Evolutionary conservation across 2,113 vertebrate species (phyloP).

Genomic region (Paraplagusia blochii): DNA sequence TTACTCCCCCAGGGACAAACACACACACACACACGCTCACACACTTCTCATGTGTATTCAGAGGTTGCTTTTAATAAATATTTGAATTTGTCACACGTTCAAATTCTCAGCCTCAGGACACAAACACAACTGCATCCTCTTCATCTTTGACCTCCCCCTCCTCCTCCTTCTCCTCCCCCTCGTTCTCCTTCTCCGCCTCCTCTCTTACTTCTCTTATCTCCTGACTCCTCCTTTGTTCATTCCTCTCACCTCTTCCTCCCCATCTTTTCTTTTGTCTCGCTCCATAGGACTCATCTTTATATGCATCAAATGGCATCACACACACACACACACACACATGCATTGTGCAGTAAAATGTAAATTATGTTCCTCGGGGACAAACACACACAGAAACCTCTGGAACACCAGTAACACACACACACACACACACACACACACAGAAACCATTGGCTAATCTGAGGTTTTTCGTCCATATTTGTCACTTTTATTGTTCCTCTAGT

Average conservation of each 20-base stretch:
- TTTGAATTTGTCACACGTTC: constrained; percentile 79
- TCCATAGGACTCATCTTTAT: constrained; percentile 58
- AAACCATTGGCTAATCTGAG: too few species aligned
- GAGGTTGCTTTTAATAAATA: constrained; percentile 79
- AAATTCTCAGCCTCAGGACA: constrained; percentile 72
- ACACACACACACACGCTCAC: constrained; percentile 50
- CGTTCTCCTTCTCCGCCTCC: constrained; percentile 9
- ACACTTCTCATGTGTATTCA: constrained; percentile 75
- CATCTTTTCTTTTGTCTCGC: constrained; percentile 45
- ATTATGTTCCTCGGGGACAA: constrained; percentile 13
- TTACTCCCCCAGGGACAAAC: constrained; percentile 51
- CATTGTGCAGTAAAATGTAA: constrained; percentile 27
- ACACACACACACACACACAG: background rate
- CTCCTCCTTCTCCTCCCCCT: background rate
- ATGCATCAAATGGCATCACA: constrained; percentile 61
- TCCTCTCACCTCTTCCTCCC: background rate
- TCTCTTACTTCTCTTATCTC: background rate
- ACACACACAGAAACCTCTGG: constrained; percentile 22
- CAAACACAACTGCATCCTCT: constrained; percentile 68
- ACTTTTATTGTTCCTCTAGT: too few species aligned
- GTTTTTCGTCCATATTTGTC: too few species aligned
- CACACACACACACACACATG: constrained; percentile 16
- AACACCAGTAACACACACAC: background rate
- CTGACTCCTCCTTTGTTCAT: background rate
- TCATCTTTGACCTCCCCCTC: constrained; percentile 10